These are phyloP conservation scores for Sesia apiformis DNA, from an alignment of 2,888 invertebrate species.

Conservation along the genomic window DNA sequence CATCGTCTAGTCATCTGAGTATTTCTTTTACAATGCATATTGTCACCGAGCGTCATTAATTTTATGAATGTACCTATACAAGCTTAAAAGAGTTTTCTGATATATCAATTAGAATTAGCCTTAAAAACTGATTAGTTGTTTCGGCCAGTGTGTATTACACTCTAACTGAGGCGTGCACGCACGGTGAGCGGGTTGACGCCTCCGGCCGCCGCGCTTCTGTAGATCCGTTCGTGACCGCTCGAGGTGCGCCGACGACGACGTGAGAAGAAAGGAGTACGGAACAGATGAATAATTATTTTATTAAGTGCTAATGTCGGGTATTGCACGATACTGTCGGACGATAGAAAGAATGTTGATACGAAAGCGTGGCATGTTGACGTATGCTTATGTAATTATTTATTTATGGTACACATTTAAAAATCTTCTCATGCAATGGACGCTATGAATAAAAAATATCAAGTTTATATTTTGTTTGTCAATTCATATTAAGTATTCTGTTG, in stretches of 20 bases:
- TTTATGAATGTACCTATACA: no score
- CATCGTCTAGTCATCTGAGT: no score
- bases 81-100: no score
- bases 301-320: constrained; percentile 1
- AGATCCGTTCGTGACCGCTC: constrained; percentile 39
- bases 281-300: constrained; percentile 3
- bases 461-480: background rate
- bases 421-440: no score
- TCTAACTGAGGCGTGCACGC: constrained; percentile 20
- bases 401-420: no score
- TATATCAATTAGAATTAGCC: no score
- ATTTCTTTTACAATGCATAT: no score
- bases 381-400: no score
- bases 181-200: constrained; percentile 38
- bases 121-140: background rate
- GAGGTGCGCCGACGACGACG: constrained; percentile 21
- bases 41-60: no score
- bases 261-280: background rate
- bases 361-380: no score
- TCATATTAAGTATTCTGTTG: no score
- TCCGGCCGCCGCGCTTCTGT: constrained; percentile 41
- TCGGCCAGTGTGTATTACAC: constrained; percentile 4
- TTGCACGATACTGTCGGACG: background rate
- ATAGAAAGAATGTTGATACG: background rate
- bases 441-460: no score